Base-by-base conservation (phyloP, 2,888 invertebrate species). In the Bruchidius siliquastri region DNA sequence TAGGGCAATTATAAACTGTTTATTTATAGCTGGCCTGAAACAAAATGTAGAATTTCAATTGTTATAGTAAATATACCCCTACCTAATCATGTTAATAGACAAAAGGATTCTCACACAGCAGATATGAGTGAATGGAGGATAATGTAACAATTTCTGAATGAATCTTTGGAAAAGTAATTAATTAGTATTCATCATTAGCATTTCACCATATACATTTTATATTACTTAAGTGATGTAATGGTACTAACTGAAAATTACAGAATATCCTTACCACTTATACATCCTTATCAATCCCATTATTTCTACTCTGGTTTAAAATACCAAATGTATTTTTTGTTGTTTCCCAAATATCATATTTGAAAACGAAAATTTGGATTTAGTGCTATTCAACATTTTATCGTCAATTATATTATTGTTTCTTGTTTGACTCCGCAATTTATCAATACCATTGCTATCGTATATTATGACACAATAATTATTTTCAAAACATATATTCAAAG, bases 1-100 rank as follows among this genome's bases (percentile, higher is more conserved):
- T 82, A 94, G 88, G 76, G 93, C 92, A 83, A 93, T 86, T 82
- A 93, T 87, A 86, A 92, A 92, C 78, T 92, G 91, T 76, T 91
- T 90, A 81, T 92, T 92, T 86, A 91, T 87, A 69, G 82, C 81
- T 67, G 85, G 83, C 83, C 86, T 84, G 73, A n/a, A 76, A 75
- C n/a, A 71, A 49, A 1, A 49, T 13, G 18, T 49, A 49, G 49
- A 1, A 49, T 13, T n/a, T 49, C 18, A 49, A 49, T n/a, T n/a
- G n/a, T n/a, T n/a, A n/a, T 49, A 49, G 1, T 13, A 49, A 49
- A 18, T 13, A 13, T 49, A 49, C 49, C 49, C 49, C 3, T 49
- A 49, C 13, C 18, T 49, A 49, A 13, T 49, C 49, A 49, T 49
- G 1, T 13, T 30, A 30, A 30, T 30, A 30, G 8, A 30, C 8